Evolutionary conservation across 64 coral and sea anemone genomes (phyloP), one percentile per base, ranked within the genome.

Genomic region (Astreopora myriophthalma): DNA sequence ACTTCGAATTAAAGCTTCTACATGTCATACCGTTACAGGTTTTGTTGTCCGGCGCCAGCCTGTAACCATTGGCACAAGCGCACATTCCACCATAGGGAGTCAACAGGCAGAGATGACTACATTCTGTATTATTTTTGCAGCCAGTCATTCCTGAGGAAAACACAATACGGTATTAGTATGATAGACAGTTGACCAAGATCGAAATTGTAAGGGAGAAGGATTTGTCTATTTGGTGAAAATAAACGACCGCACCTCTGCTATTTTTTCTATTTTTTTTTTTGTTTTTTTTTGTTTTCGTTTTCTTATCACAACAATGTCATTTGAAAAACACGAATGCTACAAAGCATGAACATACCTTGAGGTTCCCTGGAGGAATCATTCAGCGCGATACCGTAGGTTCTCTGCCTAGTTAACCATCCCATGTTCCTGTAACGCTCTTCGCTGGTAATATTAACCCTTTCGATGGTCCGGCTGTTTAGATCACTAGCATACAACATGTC

Each of bases 401-500:
- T 31, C 17, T 85, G 31, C 8, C 4, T 16, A 8, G 24, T 51
- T 0, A 92, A n/a, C 25, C 26, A 44, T 9, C 65, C 89, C 37
- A 48, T 32, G 44, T 69, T 71, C 13, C 42, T 62, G 17, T 84
- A 70, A 28, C 38, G 48, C 6, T 73, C 39, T 26, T 79, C 67
- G 38, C 44, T 74, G 23, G 23, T 34, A 29, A 85, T n/a, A 42
- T 92, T 61, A 3, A 92, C 29, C 11, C 66, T 83, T 32, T 92
- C 89, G 8, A 92, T 75, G n/a, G 40, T 78, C 4, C 25, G 46
- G 34, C 42, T 63, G 1, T 30, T 5, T n/a, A 37, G 12, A 48
- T 92, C 89, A 14, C 89, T 80, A 22, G 77, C 80, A 30, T 73
- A 84, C 22, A 92, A 24, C 11, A 76, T 84, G 9, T 40, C 35